These are phyloP conservation scores for Callimorpha dominula DNA, from an alignment of 2,888 invertebrate species.

Conservation along the genomic window DNA sequence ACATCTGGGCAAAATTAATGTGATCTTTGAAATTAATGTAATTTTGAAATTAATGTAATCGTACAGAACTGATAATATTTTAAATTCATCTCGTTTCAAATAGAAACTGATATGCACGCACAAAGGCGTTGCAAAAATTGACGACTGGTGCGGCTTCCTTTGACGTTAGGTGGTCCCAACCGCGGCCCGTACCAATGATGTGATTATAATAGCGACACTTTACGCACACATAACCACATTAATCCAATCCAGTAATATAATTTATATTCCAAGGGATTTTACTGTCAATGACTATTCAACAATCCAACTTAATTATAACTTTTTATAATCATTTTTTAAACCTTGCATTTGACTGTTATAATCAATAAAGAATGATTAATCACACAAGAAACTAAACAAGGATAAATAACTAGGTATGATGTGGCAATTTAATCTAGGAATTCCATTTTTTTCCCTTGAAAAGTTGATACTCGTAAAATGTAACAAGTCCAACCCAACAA, in stretches of 20 bases:
- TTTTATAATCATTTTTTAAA: constrained; percentile 62
- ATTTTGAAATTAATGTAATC: constrained; percentile 11
- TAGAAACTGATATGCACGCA: constrained; percentile 70
- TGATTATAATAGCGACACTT: constrained; percentile 85
- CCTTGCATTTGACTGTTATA: constrained; percentile 60
- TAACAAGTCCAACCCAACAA: constrained; percentile 62
- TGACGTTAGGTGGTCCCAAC: constrained; percentile 83
- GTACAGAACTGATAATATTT: constrained; percentile 17
- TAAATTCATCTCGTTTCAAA: constrained; percentile 63
- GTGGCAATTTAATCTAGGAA: constrained; percentile 52
- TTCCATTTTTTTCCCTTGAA: constrained; percentile 48
- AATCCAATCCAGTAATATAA: constrained; percentile 65
- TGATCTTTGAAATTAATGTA: neutral
- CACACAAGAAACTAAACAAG: constrained; percentile 39
- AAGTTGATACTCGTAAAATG: constrained; percentile 57
- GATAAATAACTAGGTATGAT: constrained; percentile 26
- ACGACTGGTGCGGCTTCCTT: constrained; percentile 76
- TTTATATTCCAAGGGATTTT: constrained; percentile 48
- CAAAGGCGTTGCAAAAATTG: constrained; percentile 82
- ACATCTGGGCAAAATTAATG: neutral
- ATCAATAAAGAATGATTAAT: constrained; percentile 57
- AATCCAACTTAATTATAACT: constrained; percentile 60
- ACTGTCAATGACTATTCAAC: constrained; percentile 61
- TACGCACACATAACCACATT: constrained; percentile 68
- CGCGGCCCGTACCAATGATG: constrained; percentile 72